Evolutionary conservation across 2,113 vertebrate species (phyloP).

Genomic region (Periophthalmus modestus): DNA sequence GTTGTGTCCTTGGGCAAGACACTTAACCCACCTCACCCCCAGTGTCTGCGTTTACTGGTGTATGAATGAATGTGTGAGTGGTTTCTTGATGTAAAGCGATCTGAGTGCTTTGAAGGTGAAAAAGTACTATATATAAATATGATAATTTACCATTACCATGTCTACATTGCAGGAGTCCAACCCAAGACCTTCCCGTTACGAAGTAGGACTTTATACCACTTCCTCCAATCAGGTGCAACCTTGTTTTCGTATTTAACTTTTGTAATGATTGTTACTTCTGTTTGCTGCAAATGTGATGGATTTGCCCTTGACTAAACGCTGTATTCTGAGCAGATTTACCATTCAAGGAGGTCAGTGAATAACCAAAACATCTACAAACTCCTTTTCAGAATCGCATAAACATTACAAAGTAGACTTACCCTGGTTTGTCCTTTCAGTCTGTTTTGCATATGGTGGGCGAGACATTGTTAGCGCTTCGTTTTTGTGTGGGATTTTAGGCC

Average conservation of each 20-base stretch:
- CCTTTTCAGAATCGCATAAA: neutral
- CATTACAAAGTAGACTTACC: conserved; percentile 12
- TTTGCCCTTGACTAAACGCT: conserved; percentile 31
- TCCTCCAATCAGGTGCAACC: neutral
- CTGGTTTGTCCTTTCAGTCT: neutral
- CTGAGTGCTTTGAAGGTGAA: too few species aligned
- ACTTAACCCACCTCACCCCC: too few species aligned
- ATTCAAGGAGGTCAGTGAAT: conserved; percentile 26
- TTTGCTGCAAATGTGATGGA: conserved; percentile 36
- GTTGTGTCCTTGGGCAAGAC: too few species aligned
- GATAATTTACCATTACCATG: too few species aligned
- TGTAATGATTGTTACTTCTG: neutral
- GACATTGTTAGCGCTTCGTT: neutral
- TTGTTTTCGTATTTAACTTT: neutral
- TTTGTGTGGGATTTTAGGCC: conserved; percentile 15
- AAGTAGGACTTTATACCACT: too few species aligned
- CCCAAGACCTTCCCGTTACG: too few species aligned
- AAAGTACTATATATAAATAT: too few species aligned
- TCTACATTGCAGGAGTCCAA: too few species aligned
- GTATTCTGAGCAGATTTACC: conserved; percentile 53
- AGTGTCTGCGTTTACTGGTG: too few species aligned
- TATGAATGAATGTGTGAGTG: too few species aligned
- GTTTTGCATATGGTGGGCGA: neutral
- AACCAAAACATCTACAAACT: neutral
- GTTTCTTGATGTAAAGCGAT: too few species aligned